Conservation (phyloP, 37 sponge, comb jelly and placozoan genomes). For the Amphimedon queenslandica region DNA sequence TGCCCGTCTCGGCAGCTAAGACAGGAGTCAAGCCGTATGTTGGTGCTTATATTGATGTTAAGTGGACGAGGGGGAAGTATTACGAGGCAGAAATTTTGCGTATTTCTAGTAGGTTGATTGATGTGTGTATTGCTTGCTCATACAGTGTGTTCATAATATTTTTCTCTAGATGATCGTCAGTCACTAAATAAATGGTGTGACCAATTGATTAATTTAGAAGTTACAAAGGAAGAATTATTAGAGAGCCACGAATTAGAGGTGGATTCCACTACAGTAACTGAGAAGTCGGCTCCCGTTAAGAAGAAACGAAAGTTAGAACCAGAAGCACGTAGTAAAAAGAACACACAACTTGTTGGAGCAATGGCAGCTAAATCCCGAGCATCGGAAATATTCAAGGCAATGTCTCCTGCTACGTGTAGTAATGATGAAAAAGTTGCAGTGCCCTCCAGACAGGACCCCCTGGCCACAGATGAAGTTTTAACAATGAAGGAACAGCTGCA, state of each 20-base stretch:
- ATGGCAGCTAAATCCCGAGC: too few species aligned
- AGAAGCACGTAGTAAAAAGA: too few species aligned
- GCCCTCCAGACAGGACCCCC: too few species aligned
- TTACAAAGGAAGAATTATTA: not conserved
- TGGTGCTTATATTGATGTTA: constrained; percentile 14
- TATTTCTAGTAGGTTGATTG: constrained; percentile 33
- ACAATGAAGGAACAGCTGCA: too few species aligned
- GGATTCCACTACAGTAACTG: not conserved
- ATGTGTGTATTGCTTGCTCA: not conserved
- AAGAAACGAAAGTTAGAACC: not conserved
- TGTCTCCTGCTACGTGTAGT: too few species aligned
- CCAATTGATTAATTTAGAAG: not conserved
- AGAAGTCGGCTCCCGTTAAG: not conserved
- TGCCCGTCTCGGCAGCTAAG: constrained; percentile 5
- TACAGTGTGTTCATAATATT: not conserved
- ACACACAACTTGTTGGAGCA: too few species aligned
- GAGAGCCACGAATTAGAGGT: not conserved
- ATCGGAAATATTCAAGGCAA: too few species aligned
- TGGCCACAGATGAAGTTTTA: too few species aligned
- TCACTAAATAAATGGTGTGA: not conserved
- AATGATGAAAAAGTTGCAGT: too few species aligned
- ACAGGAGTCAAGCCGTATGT: not conserved
- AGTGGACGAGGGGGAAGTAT: constrained; percentile 15
- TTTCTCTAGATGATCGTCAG: constrained; percentile 1
- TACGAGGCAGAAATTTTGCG: constrained; percentile 32